phyloP scores from a whole-genome alignment of 2,113 vertebrate genomes.

The Nothocercus nigrocapillus region DNA sequence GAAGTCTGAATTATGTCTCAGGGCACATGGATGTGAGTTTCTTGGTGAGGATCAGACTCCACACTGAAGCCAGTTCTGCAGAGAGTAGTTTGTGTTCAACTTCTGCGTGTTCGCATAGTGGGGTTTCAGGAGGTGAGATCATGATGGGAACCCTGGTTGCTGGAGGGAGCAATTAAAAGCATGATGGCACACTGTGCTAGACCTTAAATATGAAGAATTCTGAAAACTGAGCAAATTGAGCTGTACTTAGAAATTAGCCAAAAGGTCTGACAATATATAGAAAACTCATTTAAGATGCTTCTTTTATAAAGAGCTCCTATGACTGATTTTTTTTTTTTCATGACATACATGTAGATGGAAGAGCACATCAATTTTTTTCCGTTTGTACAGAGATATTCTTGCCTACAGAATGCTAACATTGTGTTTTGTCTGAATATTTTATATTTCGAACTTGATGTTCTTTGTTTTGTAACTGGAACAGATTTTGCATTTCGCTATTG shows the following conservation, averaged over 20 bases:
- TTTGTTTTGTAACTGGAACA: conserved; percentile 35
- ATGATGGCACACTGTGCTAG: background rate
- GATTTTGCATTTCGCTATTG: conserved; percentile 26
- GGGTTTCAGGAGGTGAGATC: background rate
- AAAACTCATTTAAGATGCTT: background rate
- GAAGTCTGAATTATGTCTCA: background rate
- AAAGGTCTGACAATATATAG: background rate
- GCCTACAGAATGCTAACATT: background rate
- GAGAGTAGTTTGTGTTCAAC: rapidly evolving
- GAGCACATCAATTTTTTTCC: background rate
- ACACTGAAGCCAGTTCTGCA: background rate
- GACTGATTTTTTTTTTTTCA: background rate
- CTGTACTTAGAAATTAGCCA: background rate
- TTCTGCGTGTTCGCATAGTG: background rate
- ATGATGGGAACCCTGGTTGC: background rate
- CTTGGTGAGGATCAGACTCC: background rate
- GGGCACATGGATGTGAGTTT: background rate
- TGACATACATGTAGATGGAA: background rate
- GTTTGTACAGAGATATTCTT: background rate
- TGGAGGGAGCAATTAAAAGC: background rate
- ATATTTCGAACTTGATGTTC: conserved; percentile 32
- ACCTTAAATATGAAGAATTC: background rate
- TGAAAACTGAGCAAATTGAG: background rate
- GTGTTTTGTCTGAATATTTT: background rate
- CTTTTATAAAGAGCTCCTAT: background rate